Evolutionary conservation across 2,888 invertebrate genomes (phyloP), one percentile per base, ranked within the genome.

Genomic region (Xestia sexstrigata): DNA sequence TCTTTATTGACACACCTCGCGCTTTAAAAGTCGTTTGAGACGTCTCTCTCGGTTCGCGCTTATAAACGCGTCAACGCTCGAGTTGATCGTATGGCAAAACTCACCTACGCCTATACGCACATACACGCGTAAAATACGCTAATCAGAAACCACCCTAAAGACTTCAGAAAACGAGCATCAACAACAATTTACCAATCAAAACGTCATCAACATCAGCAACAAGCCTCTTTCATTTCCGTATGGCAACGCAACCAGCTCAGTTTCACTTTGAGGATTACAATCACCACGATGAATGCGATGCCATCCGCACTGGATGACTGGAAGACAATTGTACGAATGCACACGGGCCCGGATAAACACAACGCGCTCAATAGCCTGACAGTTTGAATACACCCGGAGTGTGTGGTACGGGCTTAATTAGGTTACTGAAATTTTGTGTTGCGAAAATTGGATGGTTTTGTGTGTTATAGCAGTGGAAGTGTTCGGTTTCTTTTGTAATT

Each of bases 291-390:
- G 88, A 84, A 83, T 80, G 89, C 76, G 75, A 79, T 70, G 65
- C 71, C 78, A 70, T 82, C 80, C 79, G 62, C 71, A 78, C 76
- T 60, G 78, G 35, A 60, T 83, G 79, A 65, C 76, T 78, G 75
- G 26, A 77, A 85, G 86, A 87, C 87, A 86, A 87, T 82, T 74
- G 85, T 49, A 89, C 89, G 87, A 87, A 88, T 90, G 90, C 90
- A 88, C 82, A 76, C 85, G 86, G 80, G 88, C 86, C 84, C 88
- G 83, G 91, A 91, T 92, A 91, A 91, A 89, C 90, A 86, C 82
- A 81, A 77, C 81, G 81, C 69, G 70, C 85, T 90, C 87, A 89
- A 90, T 89, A 85, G 86, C 47, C 89, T 81, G 76, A 89, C 91
- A 80, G 74, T 76, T 69, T 79, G 81, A 68, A 77, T 70, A 73